Evolutionary conservation across 2,113 vertebrate genomes (phyloP), one percentile per base, ranked within the genome.

Genomic region (Mystacornis crossleyi): DNA sequence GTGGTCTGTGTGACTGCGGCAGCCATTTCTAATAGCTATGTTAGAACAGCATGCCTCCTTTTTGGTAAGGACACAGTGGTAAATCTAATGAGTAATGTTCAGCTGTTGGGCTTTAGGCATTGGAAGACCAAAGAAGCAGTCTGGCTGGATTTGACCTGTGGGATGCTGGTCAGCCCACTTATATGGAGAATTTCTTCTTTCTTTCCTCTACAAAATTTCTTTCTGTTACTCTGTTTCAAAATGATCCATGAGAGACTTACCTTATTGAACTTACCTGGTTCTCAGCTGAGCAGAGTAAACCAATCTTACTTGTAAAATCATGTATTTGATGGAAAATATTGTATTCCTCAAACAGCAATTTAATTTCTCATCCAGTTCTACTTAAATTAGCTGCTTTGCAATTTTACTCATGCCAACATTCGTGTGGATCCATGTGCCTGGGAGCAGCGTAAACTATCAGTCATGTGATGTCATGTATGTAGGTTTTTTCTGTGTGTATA

Each of bases 21-120:
- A 86, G 66, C 58, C 93, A 66, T 78, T 83, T 83, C 72, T 81
- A 81, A 83, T 69, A 83, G 69, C 81, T 90, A 18, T 69, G 90
- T 81, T 73, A 73, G 66, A 70, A 62, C 58, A 80, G 67, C 51
- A 31, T 54, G 75, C 55, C 55, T 92, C 58, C 28, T 3, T 62
- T 86, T 89, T 64, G 58, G 58, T 83, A 40, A 89, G 67, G 60
- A 51, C 54, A 25, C 47, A 31, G 75, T 73, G 86, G 75, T 83
- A 71, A 88, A 90, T 83, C 43, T 86, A 90, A 96, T 95, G 93
- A 95, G 64, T 96, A 93, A 90, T 55, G 67, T 86, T 86, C 88
- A 95, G 95, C 93, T 96, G 71, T 83, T 92, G 69, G 64, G 51
- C 61, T 94, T 72, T 50, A 67, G 43, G 33, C 42, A 28, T 2